phyloP scores from a whole-genome alignment of 2,797 vertebrate species.

The Malacoctenus gilli region DNA sequence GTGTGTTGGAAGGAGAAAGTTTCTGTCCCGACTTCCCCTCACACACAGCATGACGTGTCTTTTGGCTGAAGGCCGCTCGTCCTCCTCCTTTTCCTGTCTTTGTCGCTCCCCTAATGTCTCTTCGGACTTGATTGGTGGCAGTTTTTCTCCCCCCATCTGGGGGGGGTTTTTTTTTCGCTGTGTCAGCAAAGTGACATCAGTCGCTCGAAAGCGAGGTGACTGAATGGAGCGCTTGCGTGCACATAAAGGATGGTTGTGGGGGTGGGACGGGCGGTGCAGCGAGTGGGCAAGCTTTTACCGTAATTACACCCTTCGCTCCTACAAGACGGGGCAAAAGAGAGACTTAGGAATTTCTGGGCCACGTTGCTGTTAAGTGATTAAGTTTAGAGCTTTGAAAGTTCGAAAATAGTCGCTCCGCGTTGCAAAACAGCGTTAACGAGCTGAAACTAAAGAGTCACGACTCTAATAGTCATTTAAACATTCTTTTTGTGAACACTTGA shows the following conservation, averaged over 20 bases:
- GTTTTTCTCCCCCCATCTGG: constrained; percentile 24
- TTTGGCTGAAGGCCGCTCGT: constrained; percentile 54
- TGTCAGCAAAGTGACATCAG: constrained; percentile 81
- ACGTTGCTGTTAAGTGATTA: constrained; percentile 39
- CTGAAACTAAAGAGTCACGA: background rate
- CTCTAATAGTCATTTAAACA: background rate
- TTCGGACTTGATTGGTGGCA: constrained; percentile 53
- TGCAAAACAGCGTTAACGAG: background rate
- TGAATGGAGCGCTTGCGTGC: constrained; percentile 25
- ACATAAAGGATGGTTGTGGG: constrained; percentile 50
- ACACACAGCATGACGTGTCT: constrained; percentile 60
- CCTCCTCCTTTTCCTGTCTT: constrained; percentile 41
- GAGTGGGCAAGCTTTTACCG: constrained; percentile 72
- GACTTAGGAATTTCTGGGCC: constrained; percentile 32
- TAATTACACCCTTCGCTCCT: constrained; percentile 79
- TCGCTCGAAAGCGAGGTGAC: constrained; percentile 41
- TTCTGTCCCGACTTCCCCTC: constrained; percentile 41
- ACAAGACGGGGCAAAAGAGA: constrained; percentile 31
- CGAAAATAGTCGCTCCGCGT: constrained; percentile 4
- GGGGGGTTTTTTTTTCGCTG: constrained; percentile 71
- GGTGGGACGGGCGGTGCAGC: constrained; percentile 6
- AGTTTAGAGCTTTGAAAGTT: constrained; percentile 47
- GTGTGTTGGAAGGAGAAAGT: constrained; percentile 19
- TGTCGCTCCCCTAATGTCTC: constrained; percentile 50
- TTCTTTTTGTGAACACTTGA: constrained; percentile 7